Conservation (phyloP, 2,888 invertebrate species). For the Therioaphis trifolii region DNA sequence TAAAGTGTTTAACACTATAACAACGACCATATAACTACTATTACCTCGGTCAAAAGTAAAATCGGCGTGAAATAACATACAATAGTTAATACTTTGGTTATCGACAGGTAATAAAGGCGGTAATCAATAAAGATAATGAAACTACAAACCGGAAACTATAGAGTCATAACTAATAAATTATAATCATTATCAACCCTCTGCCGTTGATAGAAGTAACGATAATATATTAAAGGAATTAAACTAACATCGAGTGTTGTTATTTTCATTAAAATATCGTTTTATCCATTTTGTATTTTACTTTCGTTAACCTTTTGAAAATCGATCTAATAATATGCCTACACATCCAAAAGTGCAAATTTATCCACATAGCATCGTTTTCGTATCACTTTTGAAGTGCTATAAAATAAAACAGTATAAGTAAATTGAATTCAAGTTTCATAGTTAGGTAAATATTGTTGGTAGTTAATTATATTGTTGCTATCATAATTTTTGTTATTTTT, state of each 20-base stretch:
- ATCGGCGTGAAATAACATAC: too few relatives aligned
- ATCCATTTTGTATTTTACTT: neutral
- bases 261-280: neutral
- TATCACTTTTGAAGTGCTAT: neutral
- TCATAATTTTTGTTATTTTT: neutral
- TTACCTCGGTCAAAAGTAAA: too few relatives aligned
- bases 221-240: neutral
- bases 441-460: neutral
- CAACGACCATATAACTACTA: too few relatives aligned
- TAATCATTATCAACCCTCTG: neutral
- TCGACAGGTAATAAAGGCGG: neutral
- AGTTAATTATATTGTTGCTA: neutral
- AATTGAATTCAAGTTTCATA: neutral
- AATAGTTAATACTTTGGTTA: conserved; percentile 20
- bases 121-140: neutral
- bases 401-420: neutral
- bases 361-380: too few relatives aligned
- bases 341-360: too few relatives aligned
- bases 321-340: neutral
- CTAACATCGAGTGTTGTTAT: neutral
- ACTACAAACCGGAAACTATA: neutral
- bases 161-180: neutral
- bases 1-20: too few relatives aligned
- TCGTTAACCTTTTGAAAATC: neutral
- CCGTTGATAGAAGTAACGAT: neutral